Percentiles rank a stretch among this genome's conserved stretches.
These are phyloP conservation scores for Gracilinanus agilis DNA, from an alignment of 2,113 vertebrate species.

Conservation along the genomic window DNA sequence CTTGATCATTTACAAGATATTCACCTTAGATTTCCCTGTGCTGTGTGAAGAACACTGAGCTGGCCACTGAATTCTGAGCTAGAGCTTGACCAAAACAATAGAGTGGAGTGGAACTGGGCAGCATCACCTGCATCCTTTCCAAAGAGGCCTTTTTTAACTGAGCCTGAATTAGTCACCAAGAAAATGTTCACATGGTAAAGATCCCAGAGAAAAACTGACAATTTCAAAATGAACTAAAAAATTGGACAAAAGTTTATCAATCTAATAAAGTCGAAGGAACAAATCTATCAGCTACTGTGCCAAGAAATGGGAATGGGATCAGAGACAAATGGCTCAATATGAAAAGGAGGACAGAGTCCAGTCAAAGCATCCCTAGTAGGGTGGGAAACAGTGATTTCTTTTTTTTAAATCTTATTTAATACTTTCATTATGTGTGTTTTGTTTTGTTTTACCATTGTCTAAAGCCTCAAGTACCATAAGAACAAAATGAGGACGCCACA, in stretches of 20 bases:
- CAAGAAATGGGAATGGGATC: not conserved
- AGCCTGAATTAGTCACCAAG: not conserved
- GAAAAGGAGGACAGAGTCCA: not conserved
- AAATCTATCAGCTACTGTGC: not conserved
- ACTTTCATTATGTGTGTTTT: not conserved
- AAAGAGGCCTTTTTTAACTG: not conserved
- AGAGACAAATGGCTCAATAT: not conserved
- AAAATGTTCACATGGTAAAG: not conserved
- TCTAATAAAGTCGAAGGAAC: not conserved
- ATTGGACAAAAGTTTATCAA: not conserved
- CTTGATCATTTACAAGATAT: not conserved
- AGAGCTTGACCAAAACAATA: not conserved
- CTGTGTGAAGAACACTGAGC: not conserved
- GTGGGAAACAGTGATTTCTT: not conserved
- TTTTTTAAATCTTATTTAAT: conserved; percentile 57
- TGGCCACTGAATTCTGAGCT: not conserved
- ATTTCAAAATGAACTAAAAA: not conserved
- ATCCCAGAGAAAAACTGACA: not conserved
- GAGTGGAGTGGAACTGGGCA: not conserved
- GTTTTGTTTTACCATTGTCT: not conserved
- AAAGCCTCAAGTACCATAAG: not conserved
- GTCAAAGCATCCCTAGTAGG: not conserved
- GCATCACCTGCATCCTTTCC: not conserved
- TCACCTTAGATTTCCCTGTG: not conserved
- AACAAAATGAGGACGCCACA: not conserved